phyloP scores from a whole-genome alignment of 1,140 invertebrate genomes.

The Lasaia peninsularis region DNA sequence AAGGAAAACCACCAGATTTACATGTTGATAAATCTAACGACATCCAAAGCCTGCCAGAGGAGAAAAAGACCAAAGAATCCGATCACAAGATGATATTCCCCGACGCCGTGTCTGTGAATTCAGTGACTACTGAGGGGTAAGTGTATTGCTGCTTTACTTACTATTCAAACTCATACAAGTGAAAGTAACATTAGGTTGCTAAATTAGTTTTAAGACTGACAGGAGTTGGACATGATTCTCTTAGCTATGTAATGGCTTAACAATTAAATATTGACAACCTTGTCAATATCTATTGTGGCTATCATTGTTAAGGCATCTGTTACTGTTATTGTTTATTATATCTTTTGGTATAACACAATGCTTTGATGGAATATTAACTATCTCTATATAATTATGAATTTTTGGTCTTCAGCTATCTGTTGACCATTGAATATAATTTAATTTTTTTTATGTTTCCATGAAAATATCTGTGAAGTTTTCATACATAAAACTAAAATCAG shows the following conservation, averaged over 20 bases:
- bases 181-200: constrained; percentile 20
- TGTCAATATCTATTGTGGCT: neutral
- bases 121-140: constrained; percentile 77
- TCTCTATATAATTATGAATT: no score
- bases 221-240: neutral
- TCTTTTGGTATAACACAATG: no score
- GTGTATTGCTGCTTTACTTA: constrained; percentile 35
- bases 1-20: constrained; percentile 26
- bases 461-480: no score
- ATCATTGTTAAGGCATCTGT: neutral
- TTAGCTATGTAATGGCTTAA: neutral
- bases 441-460: no score
- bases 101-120: constrained; percentile 74
- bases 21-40: constrained; percentile 20
- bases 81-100: constrained; percentile 68
- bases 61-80: constrained; percentile 26
- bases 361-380: no score
- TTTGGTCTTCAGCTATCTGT: no score
- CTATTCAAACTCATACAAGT: constrained; percentile 21
- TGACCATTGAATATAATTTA: no score
- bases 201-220: constrained; percentile 4
- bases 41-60: constrained; percentile 26
- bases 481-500: no score
- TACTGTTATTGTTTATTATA: no score
- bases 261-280: neutral